Evolutionary conservation across 2,888 invertebrate genomes (phyloP), one percentile per base, ranked within the genome.

Genomic region (Didymodactylos carnosus): DNA sequence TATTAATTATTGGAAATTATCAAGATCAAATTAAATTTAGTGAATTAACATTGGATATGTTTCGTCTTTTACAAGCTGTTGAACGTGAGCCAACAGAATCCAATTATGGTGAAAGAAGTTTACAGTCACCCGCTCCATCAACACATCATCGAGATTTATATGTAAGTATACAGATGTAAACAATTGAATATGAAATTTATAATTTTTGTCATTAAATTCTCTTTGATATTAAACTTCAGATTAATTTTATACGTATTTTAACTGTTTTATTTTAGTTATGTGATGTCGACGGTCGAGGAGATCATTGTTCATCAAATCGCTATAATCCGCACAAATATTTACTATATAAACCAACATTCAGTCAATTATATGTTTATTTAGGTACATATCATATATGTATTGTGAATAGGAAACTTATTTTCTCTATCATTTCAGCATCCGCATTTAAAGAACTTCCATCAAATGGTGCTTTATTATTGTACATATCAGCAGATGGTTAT

Each of bases 251-350:
- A n/a, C n/a, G n/a, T n/a, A n/a, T n/a, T n/a, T n/a, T n/a, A n/a
- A n/a, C n/a, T n/a, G n/a, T n/a, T n/a, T n/a, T n/a, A n/a, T n/a
- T n/a, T n/a, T n/a, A n/a, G n/a, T n/a, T n/a, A n/a, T n/a, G n/a
- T n/a, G n/a, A n/a, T n/a, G n/a, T n/a, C n/a, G n/a, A n/a, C n/a
- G 69, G 40, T 69, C 25, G 40, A 25, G 62, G 49, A 19, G 49
- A 70, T 51, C 49, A 53, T n/a, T n/a, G n/a, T n/a, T n/a, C n/a
- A n/a, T n/a, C n/a, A 16, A 53, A 74, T 23, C 41, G 91, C 80
- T 91, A 91, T 84, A 95, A 94, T 86, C 94, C 94, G 51, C 94
- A 94, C 86, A 95, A 95, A 85, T 94, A 93, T 86, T 87, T 95
- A 79, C 87, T 95, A 79, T 95, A 92, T 86, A 93, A 92, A 84